Evolutionary conservation across 2,888 invertebrate genomes (phyloP).

Genomic region (Sarcophaga variegata): DNA sequence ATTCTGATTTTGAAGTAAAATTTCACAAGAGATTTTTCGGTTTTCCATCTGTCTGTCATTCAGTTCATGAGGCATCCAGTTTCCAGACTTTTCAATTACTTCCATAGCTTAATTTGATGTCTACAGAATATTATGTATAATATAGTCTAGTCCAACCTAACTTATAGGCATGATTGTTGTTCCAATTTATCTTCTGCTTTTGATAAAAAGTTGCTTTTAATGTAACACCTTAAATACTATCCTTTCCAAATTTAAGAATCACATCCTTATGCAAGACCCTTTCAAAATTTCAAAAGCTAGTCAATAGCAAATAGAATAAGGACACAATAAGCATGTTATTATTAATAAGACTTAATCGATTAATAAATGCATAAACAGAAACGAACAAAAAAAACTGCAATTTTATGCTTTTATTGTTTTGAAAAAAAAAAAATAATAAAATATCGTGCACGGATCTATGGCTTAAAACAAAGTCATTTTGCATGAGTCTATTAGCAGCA

Average conservation of each 20-base stretch:
- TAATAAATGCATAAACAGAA: conserved; percentile 75
- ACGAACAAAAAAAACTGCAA: conserved; percentile 30
- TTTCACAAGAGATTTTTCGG: no score
- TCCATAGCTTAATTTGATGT: no score
- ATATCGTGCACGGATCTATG: background rate
- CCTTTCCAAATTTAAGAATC: background rate
- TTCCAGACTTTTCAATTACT: no score
- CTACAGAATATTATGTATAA: no score
- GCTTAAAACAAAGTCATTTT: conserved; percentile 45
- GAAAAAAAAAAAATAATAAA: conserved; percentile 17
- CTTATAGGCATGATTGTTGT: no score
- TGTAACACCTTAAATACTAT: no score
- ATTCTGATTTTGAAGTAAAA: no score
- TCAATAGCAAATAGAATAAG: conserved; percentile 19
- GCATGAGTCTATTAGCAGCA: conserved; percentile 60
- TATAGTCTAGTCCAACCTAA: no score
- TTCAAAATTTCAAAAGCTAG: conserved; percentile 21
- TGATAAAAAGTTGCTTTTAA: no score
- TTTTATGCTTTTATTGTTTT: conserved; percentile 62
- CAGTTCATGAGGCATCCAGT: no score
- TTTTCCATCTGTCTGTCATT: no score
- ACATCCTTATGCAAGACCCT: conserved; percentile 8
- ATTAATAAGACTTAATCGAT: conserved; percentile 79
- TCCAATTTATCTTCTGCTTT: no score
- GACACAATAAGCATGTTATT: conserved; percentile 69